Evolutionary conservation across 2,888 invertebrate genomes (phyloP).

Genomic region (Endotricha flammealis): DNA sequence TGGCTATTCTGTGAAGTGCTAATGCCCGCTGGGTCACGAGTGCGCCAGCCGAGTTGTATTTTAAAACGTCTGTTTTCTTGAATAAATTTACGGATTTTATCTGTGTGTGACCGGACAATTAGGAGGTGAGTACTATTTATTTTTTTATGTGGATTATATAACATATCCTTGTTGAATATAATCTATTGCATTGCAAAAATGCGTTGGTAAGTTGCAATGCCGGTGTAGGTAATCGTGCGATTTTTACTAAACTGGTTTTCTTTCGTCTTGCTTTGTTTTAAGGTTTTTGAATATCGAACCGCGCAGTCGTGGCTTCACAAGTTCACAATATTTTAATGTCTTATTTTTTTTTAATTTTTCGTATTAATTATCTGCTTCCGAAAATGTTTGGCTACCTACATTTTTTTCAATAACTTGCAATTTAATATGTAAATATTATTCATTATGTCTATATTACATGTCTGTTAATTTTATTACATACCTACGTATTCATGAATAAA

Average conservation of each 20-base stretch:
- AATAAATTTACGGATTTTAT: constrained; percentile 33
- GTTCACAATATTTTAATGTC: too few species aligned
- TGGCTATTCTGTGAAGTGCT: constrained; percentile 60
- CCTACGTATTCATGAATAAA: too few species aligned
- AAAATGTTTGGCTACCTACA: too few species aligned
- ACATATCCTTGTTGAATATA: too few species aligned
- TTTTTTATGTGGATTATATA: too few species aligned
- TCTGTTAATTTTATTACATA: too few species aligned
- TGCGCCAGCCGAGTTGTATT: constrained; percentile 41
- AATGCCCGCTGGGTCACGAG: constrained; percentile 72
- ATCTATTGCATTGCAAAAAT: constrained; percentile 22
- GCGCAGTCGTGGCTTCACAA: constrained; percentile 18
- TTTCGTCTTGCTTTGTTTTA: constrained; percentile 33
- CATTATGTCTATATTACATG: too few species aligned
- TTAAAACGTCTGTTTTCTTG: constrained; percentile 36
- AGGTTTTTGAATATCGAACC: constrained; percentile 40
- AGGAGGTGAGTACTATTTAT: constrained; percentile 31
- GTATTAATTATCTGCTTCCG: too few species aligned
- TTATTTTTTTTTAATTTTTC: too few species aligned
- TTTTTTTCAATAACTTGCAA: too few species aligned
- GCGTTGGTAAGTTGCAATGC: constrained; percentile 37
- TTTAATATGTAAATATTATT: too few species aligned
- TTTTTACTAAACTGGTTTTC: constrained; percentile 57
- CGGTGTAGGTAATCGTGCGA: constrained; percentile 37
- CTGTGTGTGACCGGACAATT: constrained; percentile 27